Conservation (phyloP, 2,888 invertebrate genomes). For the Thalpophila matura region DNA sequence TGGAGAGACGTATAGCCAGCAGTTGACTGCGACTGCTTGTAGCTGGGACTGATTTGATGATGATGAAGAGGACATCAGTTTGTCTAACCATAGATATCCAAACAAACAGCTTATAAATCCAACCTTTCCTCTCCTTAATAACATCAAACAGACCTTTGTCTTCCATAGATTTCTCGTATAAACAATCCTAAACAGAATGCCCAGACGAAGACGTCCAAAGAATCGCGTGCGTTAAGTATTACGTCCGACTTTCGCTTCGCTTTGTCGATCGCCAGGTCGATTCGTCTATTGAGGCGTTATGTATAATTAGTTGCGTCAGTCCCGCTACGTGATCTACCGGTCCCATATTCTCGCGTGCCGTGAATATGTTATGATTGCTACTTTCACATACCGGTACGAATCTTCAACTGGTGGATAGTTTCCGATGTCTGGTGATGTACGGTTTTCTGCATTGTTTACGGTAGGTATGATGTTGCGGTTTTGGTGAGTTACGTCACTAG, state of each 20-base stretch:
- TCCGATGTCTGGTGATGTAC: slow-evolving; percentile 42
- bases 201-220: slow-evolving; percentile 28
- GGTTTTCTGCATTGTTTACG: slow-evolving; percentile 22
- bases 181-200: slow-evolving; percentile 20
- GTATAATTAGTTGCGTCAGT: slow-evolving; percentile 88
- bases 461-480: slow-evolving; percentile 21
- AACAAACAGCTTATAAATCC: neutral
- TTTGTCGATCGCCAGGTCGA: slow-evolving; percentile 68
- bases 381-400: slow-evolving; percentile 84
- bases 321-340: slow-evolving; percentile 83
- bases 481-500: slow-evolving; percentile 16
- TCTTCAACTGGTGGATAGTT: slow-evolving; percentile 66
- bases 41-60: neutral
- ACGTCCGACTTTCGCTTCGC: slow-evolving; percentile 82
- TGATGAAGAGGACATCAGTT: neutral
- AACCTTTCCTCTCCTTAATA: neutral
- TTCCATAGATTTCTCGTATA: slow-evolving; percentile 36
- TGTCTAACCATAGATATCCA: neutral
- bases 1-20: too few species aligned
- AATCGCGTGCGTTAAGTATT: slow-evolving; percentile 67
- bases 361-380: slow-evolving; percentile 82
- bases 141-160: slow-evolving; percentile 14
- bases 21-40: neutral
- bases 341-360: slow-evolving; percentile 79
- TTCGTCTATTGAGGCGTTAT: slow-evolving; percentile 79